phyloP scores from a whole-genome alignment of 2,888 invertebrate species.

The Epirrita christyi region DNA sequence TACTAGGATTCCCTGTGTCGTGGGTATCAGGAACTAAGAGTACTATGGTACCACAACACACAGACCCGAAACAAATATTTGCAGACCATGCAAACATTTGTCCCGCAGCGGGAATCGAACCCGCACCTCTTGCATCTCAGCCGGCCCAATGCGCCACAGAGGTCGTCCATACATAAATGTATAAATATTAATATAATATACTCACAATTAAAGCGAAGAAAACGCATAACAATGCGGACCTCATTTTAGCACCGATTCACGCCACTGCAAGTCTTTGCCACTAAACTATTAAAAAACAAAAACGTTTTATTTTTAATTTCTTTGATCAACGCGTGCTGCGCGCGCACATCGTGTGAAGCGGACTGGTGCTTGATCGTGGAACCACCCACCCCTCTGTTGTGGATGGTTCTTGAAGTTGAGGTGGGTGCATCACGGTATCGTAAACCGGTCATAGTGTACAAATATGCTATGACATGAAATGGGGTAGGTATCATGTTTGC shows the following conservation, averaged over 20 bases:
- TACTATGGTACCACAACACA: too few relatives aligned
- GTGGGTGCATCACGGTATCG: background rate
- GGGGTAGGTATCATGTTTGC: too few relatives aligned
- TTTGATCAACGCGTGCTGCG: conserved; percentile 57
- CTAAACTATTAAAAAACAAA: conserved; percentile 30
- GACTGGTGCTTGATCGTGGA: conserved; percentile 19
- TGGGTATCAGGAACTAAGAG: too few relatives aligned
- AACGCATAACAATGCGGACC: conserved; percentile 69
- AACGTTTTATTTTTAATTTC: conserved; percentile 3
- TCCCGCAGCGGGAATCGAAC: too few relatives aligned
- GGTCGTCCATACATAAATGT: too few relatives aligned
- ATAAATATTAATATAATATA: conserved; percentile 32
- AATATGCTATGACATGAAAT: too few relatives aligned
- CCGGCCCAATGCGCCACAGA: too few relatives aligned
- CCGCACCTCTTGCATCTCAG: too few relatives aligned
- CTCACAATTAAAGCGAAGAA: conserved; percentile 72
- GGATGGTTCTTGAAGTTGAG: background rate
- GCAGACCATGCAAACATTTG: too few relatives aligned
- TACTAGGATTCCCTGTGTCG: too few relatives aligned
- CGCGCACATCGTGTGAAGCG: conserved; percentile 51
- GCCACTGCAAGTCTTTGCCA: conserved; percentile 53
- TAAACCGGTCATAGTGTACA: too few relatives aligned
- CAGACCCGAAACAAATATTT: too few relatives aligned
- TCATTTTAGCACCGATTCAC: conserved; percentile 66
- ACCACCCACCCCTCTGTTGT: conserved; percentile 14